These are phyloP conservation scores for Aramus guarauna DNA, from an alignment of 2,113 vertebrate genomes.

Conservation along the genomic window DNA sequence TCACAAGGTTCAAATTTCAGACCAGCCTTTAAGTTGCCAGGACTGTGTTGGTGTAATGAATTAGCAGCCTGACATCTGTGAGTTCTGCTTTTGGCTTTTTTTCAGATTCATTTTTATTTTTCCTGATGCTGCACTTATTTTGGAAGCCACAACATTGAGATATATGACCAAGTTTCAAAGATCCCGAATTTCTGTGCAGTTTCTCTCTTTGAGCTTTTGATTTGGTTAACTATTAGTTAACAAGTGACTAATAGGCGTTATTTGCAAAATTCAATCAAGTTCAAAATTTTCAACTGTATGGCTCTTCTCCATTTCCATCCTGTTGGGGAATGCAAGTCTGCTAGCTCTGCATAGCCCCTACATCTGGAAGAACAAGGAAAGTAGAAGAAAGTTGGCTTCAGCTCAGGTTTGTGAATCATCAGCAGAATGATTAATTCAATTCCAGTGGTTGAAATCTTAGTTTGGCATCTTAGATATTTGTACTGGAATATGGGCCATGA, in stretches of 20 bases:
- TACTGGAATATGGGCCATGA: not conserved
- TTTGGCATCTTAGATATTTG: slow-evolving; percentile 9
- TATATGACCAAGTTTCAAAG: not conserved
- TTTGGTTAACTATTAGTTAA: not conserved
- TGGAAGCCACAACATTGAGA: not conserved
- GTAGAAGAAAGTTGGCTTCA: slow-evolving; percentile 42
- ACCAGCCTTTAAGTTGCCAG: not conserved
- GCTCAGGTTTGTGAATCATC: slow-evolving; percentile 6
- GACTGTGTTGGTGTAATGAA: not conserved
- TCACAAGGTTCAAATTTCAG: not conserved
- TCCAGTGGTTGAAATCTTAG: not conserved
- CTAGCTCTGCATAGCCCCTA: not conserved
- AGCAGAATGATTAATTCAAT: not conserved
- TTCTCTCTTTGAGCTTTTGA: not conserved
- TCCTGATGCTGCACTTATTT: not conserved
- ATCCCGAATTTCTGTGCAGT: not conserved
- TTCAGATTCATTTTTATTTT: not conserved
- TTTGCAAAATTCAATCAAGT: not conserved
- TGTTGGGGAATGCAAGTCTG: not conserved
- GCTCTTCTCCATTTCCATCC: not conserved
- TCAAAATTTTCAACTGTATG: not conserved
- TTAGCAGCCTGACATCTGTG: not conserved
- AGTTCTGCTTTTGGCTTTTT: not conserved
- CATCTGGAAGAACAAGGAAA: not conserved
- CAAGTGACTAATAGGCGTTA: not conserved